Conservation (phyloP, 2,888 invertebrate genomes). For the Odontocerum albicorne region DNA sequence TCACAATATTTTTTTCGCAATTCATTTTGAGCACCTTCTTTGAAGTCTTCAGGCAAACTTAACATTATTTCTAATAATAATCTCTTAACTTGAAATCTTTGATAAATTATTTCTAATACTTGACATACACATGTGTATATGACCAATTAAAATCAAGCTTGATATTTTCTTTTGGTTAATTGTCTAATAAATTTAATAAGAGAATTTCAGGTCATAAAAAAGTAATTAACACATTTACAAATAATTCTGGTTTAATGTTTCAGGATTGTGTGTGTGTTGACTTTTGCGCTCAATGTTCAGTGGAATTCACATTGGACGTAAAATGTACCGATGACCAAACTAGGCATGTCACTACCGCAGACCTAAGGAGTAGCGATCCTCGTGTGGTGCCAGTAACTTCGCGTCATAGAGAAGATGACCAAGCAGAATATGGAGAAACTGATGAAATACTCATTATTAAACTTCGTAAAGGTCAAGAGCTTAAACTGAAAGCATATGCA, state of each 20-base stretch:
- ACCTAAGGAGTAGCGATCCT: constrained; percentile 89
- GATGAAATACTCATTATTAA: constrained; percentile 83
- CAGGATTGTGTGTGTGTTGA: constrained; percentile 96
- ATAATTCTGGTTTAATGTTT: constrained; percentile 14
- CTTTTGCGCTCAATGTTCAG: constrained; percentile 97
- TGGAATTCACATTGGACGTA: constrained; percentile 96
- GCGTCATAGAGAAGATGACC: constrained; percentile 87
- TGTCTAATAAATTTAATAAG: too few relatives aligned
- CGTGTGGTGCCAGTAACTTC: constrained; percentile 94
- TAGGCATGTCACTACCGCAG: constrained; percentile 93
- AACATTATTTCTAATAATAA: too few relatives aligned
- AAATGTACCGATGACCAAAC: constrained; percentile 94
- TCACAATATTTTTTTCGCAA: too few relatives aligned
- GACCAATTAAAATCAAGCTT: too few relatives aligned
- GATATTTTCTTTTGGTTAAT: too few relatives aligned
- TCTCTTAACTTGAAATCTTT: too few relatives aligned
- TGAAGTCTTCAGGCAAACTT: too few relatives aligned
- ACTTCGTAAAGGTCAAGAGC: constrained; percentile 82
- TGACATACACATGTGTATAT: too few relatives aligned
- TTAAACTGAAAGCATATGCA: constrained; percentile 93
- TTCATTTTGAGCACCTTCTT: too few relatives aligned
- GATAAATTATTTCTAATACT: too few relatives aligned
- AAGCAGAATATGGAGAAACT: constrained; percentile 90
- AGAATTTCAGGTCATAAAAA: too few relatives aligned
- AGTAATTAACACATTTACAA: too few relatives aligned